Evolutionary conservation across 2,113 vertebrate genomes (phyloP).

Genomic region (Muntiacus muntjak): DNA sequence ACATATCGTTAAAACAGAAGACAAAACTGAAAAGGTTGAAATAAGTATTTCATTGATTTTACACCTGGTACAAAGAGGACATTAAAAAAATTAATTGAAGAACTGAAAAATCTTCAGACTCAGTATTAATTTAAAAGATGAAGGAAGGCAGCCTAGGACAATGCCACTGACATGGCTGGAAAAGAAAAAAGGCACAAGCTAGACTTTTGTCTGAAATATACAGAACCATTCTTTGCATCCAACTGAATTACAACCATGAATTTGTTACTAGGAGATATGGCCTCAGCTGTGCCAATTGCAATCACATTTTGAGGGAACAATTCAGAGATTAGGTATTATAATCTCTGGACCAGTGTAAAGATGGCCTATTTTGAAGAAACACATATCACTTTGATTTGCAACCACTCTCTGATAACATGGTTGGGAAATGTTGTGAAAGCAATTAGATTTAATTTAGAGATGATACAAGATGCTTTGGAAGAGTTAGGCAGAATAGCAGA

Average conservation of each 20-base stretch:
- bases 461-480: background rate
- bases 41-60: background rate
- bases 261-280: background rate
- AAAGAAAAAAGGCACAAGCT: background rate
- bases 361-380: background rate
- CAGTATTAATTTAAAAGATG: background rate
- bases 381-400: constrained; percentile 15
- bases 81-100: background rate
- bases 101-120: background rate
- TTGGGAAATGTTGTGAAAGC: background rate
- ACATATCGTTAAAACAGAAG: background rate
- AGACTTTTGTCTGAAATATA: background rate
- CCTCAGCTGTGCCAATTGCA: background rate
- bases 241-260: background rate
- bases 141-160: background rate
- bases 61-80: background rate
- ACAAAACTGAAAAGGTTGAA: background rate
- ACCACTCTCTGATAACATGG: constrained; percentile 17
- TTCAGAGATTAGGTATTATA: background rate
- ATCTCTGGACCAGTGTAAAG: background rate
- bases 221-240: background rate
- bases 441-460: constrained; percentile 60
- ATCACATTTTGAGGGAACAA: background rate
- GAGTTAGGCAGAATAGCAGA: background rate
- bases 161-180: background rate